Evolutionary conservation across 2,888 invertebrate species (phyloP).

Genomic region (Boloria selene): DNA sequence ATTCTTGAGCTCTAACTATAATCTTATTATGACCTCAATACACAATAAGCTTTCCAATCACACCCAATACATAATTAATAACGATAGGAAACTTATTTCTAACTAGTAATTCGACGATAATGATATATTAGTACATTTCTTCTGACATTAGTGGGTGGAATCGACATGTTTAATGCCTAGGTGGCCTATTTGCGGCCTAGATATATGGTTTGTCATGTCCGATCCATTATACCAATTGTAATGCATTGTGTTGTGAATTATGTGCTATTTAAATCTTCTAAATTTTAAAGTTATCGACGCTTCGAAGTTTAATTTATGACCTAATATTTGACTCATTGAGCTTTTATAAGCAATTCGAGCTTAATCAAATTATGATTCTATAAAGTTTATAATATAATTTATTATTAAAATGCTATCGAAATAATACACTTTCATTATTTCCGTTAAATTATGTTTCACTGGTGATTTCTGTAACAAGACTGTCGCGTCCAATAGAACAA

Average conservation of each 20-base stretch:
- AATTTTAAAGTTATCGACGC: constrained; percentile 16
- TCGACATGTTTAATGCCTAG: constrained; percentile 36
- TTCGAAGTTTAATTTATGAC: constrained; percentile 5
- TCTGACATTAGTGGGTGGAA: constrained; percentile 29
- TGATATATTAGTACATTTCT: constrained; percentile 22
- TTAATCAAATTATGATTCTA: no score
- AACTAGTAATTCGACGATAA: neutral
- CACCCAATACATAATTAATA: neutral
- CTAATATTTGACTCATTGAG: neutral
- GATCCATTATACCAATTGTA: constrained; percentile 26
- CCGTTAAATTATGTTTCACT: no score
- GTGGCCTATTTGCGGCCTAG: constrained; percentile 35
- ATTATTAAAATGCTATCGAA: no score
- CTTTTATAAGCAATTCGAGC: neutral
- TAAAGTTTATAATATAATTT: no score
- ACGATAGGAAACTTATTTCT: neutral
- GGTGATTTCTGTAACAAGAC: no score
- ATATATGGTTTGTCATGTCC: constrained; percentile 39
- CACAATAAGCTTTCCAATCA: neutral
- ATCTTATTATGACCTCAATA: neutral
- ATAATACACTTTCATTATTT: no score
- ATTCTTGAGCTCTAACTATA: no score
- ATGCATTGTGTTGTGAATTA: constrained; percentile 24
- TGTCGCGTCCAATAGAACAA: no score
- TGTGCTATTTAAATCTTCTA: constrained; percentile 20